A percentile compares a stretch with the other conserved stretches of the same genome.
phyloP scores from a whole-genome alignment of 2,888 invertebrate genomes.

The Scaptomyza caliginosa region DNA sequence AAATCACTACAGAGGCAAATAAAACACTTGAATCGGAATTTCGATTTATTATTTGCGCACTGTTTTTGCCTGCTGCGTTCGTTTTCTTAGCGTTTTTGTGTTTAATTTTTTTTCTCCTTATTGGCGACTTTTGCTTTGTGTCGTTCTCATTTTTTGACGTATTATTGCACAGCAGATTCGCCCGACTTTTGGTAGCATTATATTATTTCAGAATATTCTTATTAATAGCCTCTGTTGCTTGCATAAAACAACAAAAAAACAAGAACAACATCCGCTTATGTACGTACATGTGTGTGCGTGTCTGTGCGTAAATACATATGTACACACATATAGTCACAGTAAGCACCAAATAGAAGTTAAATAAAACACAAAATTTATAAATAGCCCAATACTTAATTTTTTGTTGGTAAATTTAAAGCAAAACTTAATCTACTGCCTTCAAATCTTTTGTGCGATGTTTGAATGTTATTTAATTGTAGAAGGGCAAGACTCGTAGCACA shows the following conservation, averaged over 20 bases:
- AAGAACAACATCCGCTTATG: conserved; percentile 65
- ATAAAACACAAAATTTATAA: not conserved
- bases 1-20: conserved; percentile 1
- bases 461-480: not conserved
- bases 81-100: conserved; percentile 17
- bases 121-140: conserved; percentile 47
- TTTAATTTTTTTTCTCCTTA: conserved; percentile 28
- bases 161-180: conserved; percentile 67
- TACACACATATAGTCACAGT: conserved; percentile 33
- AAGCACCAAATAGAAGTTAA: not conserved
- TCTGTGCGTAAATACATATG: conserved; percentile 50
- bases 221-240: conserved; percentile 74
- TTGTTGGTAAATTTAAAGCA: not conserved
- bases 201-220: conserved; percentile 73
- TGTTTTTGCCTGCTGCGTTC: conserved; percentile 18
- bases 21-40: conserved; percentile 46
- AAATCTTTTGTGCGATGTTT: not conserved
- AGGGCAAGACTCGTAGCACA: not conserved
- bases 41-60: conserved; percentile 49
- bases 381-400: too few species aligned
- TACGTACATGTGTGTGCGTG: conserved; percentile 31
- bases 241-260: conserved; percentile 65
- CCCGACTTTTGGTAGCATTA: conserved; percentile 62
- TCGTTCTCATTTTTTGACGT: conserved; percentile 64
- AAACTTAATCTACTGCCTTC: fast-evolving